Conservation (phyloP, 2,113 vertebrate genomes). For the Anarhynchus alexandrinus region DNA sequence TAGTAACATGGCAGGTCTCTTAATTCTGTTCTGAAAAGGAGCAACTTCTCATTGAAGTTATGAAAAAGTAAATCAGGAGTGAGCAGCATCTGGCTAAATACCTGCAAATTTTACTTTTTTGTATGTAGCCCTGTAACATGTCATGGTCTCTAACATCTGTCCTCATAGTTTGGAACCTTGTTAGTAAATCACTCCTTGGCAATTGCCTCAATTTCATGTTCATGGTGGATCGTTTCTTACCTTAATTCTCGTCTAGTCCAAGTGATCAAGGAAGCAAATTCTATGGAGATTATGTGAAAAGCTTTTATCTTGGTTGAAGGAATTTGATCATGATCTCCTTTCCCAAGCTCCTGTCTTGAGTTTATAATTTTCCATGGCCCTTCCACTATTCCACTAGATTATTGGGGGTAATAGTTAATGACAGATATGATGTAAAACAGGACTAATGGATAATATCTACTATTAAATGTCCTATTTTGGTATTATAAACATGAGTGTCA, state of each 20-base stretch:
- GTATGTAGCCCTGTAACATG: not conserved
- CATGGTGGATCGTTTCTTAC: not conserved
- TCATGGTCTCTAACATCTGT: not conserved
- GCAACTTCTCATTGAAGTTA: not conserved
- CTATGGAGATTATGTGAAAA: not conserved
- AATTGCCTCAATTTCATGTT: not conserved
- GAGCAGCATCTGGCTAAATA: not conserved
- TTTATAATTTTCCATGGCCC: not conserved
- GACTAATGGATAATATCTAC: not conserved
- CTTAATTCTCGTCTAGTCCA: not conserved
- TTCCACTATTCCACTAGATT: not conserved
- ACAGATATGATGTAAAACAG: not conserved
- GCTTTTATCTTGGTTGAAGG: not conserved
- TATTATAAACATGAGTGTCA: not conserved
- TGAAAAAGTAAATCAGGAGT: not conserved
- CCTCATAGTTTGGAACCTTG: not conserved
- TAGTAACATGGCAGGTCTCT: not conserved
- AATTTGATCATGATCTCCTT: not conserved
- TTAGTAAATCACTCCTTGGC: not conserved
- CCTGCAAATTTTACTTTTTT: not conserved
- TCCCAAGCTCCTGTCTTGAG: not conserved
- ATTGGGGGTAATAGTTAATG: not conserved
- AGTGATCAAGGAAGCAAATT: not conserved
- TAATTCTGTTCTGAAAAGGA: not conserved
- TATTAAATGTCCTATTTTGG: not conserved